Percentiles rank a stretch among this genome's conserved stretches.
These are phyloP conservation scores for Etia nguti DNA, from an alignment of 2,113 vertebrate species.

Conservation along the genomic window DNA sequence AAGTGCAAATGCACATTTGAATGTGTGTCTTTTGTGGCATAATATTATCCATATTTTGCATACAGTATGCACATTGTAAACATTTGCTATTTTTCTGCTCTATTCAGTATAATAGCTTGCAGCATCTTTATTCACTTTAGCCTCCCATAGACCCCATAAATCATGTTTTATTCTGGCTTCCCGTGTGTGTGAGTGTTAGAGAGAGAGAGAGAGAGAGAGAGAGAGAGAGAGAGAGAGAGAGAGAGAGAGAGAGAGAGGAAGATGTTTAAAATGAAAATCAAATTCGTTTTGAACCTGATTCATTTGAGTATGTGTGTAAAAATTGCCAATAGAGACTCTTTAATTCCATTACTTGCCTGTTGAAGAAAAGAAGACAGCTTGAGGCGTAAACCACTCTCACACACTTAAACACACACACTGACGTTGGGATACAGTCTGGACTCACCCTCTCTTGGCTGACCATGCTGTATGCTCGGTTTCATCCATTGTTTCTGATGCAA, in stretches of 20 bases:
- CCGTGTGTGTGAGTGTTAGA: neutral
- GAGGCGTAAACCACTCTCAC: neutral
- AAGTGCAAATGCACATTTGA: neutral
- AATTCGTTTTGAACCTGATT: neutral
- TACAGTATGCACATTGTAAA: neutral
- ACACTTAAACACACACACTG: neutral
- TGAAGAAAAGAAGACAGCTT: neutral
- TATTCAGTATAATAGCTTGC: neutral
- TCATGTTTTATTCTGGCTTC: neutral
- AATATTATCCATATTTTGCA: neutral
- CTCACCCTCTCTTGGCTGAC: slow-evolving; percentile 3
- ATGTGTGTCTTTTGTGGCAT: neutral
- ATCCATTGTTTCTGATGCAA: neutral
- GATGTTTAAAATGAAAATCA: neutral
- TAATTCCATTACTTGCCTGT: slow-evolving; percentile 9
- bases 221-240: neutral
- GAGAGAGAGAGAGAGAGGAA: neutral
- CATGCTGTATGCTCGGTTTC: neutral
- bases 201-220: too few relatives aligned
- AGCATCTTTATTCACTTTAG: neutral
- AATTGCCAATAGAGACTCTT: neutral
- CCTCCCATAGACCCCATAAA: neutral
- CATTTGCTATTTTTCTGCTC: slow-evolving; percentile 4
- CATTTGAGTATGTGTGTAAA: neutral
- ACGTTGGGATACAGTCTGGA: neutral